Conservation (phyloP, 2,797 vertebrate genomes). For the Myiotriccus ornatus region DNA sequence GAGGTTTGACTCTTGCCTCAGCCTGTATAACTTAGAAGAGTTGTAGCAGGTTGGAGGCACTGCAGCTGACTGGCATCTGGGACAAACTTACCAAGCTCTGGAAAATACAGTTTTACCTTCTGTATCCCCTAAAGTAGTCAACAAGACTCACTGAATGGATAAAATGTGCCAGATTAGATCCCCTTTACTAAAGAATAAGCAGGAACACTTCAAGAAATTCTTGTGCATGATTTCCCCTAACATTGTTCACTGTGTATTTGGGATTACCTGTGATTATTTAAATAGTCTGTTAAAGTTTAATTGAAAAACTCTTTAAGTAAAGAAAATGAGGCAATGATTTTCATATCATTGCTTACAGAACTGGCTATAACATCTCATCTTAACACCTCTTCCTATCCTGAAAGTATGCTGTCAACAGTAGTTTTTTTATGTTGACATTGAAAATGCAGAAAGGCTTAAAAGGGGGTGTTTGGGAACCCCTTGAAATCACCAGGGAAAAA, state of each 20-base stretch:
- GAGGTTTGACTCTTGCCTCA: neutral
- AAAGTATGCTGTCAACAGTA: neutral
- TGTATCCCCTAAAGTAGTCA: neutral
- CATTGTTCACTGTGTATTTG: neutral
- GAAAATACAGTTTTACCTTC: neutral
- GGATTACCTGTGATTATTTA: constrained; percentile 15
- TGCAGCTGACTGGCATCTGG: neutral
- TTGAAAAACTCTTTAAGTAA: constrained; percentile 5
- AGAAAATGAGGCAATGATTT: neutral
- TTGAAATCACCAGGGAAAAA: neutral
- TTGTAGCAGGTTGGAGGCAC: neutral
- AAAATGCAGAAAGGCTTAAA: neutral
- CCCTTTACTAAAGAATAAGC: neutral
- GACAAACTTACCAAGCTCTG: neutral
- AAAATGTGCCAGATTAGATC: neutral
- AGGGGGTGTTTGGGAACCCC: neutral
- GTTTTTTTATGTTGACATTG: neutral
- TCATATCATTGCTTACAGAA: constrained; percentile 22
- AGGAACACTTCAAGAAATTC: neutral
- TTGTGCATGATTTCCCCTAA: neutral
- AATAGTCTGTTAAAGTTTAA: constrained; percentile 1
- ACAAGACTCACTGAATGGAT: neutral
- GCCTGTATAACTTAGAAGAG: neutral
- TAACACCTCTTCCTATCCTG: neutral
- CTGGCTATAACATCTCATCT: neutral